Evolutionary conservation across 2,113 vertebrate genomes (phyloP).

Genomic region (Eupsittula cactorum): DNA sequence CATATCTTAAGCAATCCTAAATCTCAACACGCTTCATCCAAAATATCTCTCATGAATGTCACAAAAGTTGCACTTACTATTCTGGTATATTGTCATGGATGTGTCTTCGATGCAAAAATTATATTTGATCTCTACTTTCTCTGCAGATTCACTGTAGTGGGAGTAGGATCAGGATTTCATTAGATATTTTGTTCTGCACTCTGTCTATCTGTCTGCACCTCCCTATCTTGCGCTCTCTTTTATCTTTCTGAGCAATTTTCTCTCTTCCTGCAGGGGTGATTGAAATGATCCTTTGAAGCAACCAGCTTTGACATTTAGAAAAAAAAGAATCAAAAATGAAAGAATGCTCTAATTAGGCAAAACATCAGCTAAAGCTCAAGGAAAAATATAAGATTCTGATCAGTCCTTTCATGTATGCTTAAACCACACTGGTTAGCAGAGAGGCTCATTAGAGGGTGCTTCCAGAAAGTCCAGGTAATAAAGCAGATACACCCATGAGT

Average conservation of each 20-base stretch:
- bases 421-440: background rate
- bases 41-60: background rate
- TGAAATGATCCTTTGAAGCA: constrained; percentile 55
- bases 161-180: constrained; percentile 4
- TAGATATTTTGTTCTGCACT: background rate
- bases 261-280: constrained; percentile 19
- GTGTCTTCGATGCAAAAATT: constrained; percentile 21
- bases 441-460: background rate
- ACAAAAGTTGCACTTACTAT: background rate
- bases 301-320: constrained; percentile 2
- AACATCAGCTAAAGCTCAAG: constrained; percentile 30
- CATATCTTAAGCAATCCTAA: too few species aligned
- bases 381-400: background rate
- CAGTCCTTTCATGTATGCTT: background rate
- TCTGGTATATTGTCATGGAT: background rate
- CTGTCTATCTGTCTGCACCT: constrained; percentile 7
- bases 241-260: constrained; percentile 44
- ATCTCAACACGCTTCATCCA: too few species aligned
- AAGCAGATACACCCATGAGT: background rate
- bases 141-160: constrained; percentile 6
- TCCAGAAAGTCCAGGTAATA: background rate
- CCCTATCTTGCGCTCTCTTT: background rate
- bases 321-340: background rate
- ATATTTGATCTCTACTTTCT: background rate
- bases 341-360: constrained; percentile 38